A percentile compares a stretch with the other conserved stretches of the same genome.
Conservation (phyloP, 1,140 invertebrate genomes). For the Zophobas atratus region DNA sequence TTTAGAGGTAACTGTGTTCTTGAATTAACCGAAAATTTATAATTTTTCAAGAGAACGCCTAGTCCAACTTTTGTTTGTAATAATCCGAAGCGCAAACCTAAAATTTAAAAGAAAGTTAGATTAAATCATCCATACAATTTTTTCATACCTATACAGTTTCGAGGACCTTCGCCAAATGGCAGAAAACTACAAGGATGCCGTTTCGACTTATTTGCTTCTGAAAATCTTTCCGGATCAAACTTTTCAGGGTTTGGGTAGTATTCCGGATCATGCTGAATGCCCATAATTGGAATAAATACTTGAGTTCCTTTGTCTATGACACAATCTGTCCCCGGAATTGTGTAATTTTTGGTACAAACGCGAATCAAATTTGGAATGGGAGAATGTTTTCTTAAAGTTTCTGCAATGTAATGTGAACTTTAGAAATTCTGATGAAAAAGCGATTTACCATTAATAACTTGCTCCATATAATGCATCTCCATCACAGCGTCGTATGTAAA, state of each 20-base stretch:
- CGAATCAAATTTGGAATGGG: constrained; percentile 71
- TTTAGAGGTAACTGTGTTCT: background rate
- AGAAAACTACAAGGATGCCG: constrained; percentile 56
- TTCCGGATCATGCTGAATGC: constrained; percentile 74
- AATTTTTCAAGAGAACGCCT: constrained; percentile 22
- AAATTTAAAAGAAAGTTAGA: background rate
- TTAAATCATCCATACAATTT: background rate
- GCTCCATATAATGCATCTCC: too few species aligned
- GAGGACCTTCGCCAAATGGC: constrained; percentile 47
- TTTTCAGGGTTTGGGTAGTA: too few species aligned
- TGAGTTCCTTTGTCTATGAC: constrained; percentile 69
- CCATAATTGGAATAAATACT: constrained; percentile 71
- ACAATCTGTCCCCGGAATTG: constrained; percentile 68
- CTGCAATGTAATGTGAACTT: constrained; percentile 54
- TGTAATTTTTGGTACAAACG: constrained; percentile 70
- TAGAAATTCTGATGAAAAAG: constrained; percentile 1
- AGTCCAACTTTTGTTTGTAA: constrained; percentile 24
- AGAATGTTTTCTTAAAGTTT: constrained; percentile 75
- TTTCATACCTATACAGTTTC: constrained; percentile 68
- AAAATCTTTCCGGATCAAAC: constrained; percentile 75
- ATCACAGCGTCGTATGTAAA: too few species aligned
- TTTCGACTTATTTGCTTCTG: constrained; percentile 68
- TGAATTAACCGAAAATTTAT: constrained; percentile 11
- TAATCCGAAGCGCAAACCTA: background rate
- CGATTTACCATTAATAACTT: constrained; percentile 66